Evolutionary conservation across 2,113 vertebrate species (phyloP).

Genomic region (Albula goreensis): DNA sequence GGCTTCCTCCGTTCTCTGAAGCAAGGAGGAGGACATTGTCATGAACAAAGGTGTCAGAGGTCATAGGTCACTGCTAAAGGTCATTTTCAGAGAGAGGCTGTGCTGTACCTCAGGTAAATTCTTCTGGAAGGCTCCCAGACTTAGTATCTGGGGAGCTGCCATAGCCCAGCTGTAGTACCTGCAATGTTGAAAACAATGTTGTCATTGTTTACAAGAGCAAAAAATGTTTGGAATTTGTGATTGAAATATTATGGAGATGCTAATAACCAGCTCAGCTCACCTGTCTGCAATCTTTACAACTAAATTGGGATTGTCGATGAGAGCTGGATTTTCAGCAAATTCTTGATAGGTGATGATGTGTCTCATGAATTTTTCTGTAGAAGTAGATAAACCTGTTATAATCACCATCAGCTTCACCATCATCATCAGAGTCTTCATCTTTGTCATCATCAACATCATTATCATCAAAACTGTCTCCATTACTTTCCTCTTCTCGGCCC

Average conservation of each 20-base stretch:
- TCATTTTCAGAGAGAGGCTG: background rate
- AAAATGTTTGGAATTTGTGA: background rate
- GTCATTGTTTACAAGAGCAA: background rate
- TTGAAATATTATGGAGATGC: background rate
- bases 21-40: background rate
- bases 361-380: conserved; percentile 94
- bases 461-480: background rate
- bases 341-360: conserved; percentile 94
- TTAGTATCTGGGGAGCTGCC: conserved; percentile 93
- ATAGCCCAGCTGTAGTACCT: conserved; percentile 97
- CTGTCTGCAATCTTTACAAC: conserved; percentile 87
- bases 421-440: background rate
- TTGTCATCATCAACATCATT: background rate
- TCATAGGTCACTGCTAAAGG: background rate
- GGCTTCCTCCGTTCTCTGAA: conserved; percentile 89
- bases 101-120: conserved; percentile 87
- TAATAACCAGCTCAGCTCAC: conserved; percentile 50
- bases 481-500: background rate
- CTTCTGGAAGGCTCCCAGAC: conserved; percentile 97
- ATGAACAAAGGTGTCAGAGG: background rate
- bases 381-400: conserved; percentile 43
- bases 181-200: background rate
- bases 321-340: conserved; percentile 94
- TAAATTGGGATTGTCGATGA: conserved; percentile 96
- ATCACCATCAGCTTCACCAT: background rate